A percentile compares a stretch with the other conserved stretches of the same genome.
Conservation (phyloP, 1,140 invertebrate species). For the Apis mellifera region DNA sequence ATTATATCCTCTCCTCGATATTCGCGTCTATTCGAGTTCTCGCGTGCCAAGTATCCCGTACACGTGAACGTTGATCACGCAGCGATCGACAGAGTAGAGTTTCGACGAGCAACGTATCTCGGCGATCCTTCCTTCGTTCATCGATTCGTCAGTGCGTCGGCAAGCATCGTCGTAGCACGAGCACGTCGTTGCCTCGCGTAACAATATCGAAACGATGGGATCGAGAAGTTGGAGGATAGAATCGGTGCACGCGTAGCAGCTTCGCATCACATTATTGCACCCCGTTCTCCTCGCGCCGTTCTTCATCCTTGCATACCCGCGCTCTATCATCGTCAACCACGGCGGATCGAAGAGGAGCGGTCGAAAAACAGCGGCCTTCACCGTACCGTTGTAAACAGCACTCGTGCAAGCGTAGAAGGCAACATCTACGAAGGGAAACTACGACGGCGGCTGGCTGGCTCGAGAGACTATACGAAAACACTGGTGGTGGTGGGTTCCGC, state of each 20-base stretch:
- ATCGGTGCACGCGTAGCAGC: neutral
- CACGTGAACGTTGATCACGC: slow-evolving; percentile 22
- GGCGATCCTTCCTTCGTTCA: neutral
- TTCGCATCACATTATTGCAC: slow-evolving; percentile 13
- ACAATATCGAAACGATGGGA: neutral
- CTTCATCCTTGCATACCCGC: slow-evolving; percentile 1
- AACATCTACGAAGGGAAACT: slow-evolving; percentile 36
- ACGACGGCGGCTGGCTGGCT: neutral
- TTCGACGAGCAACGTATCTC: neutral
- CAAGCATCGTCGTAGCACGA: neutral
- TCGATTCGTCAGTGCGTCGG: neutral
- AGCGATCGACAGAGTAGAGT: neutral
- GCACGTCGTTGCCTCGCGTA: neutral
- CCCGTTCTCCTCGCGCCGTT: neutral
- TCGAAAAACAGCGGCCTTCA: neutral
- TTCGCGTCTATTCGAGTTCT: neutral
- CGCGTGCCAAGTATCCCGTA: neutral
- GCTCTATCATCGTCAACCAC: slow-evolving; percentile 25
- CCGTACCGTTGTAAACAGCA: slow-evolving; percentile 53
- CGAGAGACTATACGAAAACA: slow-evolving; percentile 14
- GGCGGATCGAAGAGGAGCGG: too few species aligned
- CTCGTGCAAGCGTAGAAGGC: slow-evolving; percentile 41
- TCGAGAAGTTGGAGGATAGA: neutral
- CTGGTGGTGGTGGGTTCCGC: neutral
- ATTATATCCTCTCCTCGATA: neutral